Evolutionary conservation across 2,888 invertebrate genomes (phyloP).

Genomic region (Spilosoma lubricipeda): DNA sequence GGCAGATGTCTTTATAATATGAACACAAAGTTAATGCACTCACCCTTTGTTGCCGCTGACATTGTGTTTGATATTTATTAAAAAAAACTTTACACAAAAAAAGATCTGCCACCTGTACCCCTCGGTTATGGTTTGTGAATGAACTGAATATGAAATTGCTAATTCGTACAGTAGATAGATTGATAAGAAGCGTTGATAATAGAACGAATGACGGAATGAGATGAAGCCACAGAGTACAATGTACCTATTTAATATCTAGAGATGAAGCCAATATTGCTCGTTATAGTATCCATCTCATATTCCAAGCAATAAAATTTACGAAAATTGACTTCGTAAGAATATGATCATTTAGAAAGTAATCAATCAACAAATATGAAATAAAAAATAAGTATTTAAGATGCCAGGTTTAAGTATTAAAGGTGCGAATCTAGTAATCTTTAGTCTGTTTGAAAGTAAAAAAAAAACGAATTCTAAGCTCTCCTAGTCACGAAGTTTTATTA

Average conservation of each 20-base stretch:
- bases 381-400: too few species aligned
- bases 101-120: slow-evolving; percentile 25
- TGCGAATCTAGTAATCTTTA: too few species aligned
- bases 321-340: background rate
- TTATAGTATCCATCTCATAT: background rate
- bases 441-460: background rate
- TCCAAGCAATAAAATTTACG: background rate
- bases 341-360: background rate
- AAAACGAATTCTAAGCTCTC: too few species aligned
- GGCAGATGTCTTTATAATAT: background rate
- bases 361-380: too few species aligned
- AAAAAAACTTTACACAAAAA: slow-evolving; percentile 1
- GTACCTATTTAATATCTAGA: too few species aligned
- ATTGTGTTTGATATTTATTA: slow-evolving; percentile 51
- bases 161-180: slow-evolving; percentile 21
- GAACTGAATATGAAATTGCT: slow-evolving; percentile 19
- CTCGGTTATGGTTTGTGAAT: slow-evolving; percentile 39
- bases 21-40: slow-evolving; percentile 17
- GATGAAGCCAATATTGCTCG: slow-evolving; percentile 24
- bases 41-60: slow-evolving; percentile 81
- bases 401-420: too few species aligned
- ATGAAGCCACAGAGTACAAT: too few species aligned
- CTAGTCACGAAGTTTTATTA: background rate
- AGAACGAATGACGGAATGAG: slow-evolving; percentile 30
- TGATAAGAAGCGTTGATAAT: slow-evolving; percentile 39